These are phyloP conservation scores for Stichopus chloronotus DNA, from an alignment of 35 echinoderm and acorn worm species.

Conservation along the genomic window DNA sequence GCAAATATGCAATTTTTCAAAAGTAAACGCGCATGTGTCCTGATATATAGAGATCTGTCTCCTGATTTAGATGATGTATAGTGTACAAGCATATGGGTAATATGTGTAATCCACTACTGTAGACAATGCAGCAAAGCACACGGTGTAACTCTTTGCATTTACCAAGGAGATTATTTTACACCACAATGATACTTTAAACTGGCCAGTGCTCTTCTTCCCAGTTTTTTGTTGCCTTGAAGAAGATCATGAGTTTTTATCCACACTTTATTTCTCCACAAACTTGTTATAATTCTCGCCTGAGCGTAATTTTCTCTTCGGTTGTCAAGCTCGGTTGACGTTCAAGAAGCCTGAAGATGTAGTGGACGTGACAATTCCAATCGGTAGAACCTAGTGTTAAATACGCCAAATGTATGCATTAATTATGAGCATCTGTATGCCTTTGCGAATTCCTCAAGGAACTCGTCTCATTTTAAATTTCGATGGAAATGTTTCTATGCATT, in stretches of 20 bases:
- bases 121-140: too few relatives aligned
- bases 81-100: too few relatives aligned
- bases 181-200: background rate
- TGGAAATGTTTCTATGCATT: background rate
- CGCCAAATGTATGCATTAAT: background rate
- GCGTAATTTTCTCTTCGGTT: background rate
- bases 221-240: background rate
- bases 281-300: background rate
- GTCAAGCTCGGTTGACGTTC: background rate
- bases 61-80: too few relatives aligned
- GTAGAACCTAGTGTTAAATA: background rate
- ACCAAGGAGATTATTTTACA: too few relatives aligned
- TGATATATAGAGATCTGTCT: too few relatives aligned
- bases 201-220: background rate
- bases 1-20: too few relatives aligned
- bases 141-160: too few relatives aligned
- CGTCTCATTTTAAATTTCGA: background rate
- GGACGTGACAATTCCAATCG: background rate
- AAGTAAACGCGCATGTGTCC: too few relatives aligned
- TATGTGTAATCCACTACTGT: too few relatives aligned
- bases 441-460: background rate
- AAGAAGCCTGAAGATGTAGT: background rate
- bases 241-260: background rate
- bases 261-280: background rate
- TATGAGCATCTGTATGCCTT: constrained; percentile 2